These are phyloP conservation scores for Carterocephalus palaemon DNA, from an alignment of 2,888 invertebrate genomes.

Conservation along the genomic window DNA sequence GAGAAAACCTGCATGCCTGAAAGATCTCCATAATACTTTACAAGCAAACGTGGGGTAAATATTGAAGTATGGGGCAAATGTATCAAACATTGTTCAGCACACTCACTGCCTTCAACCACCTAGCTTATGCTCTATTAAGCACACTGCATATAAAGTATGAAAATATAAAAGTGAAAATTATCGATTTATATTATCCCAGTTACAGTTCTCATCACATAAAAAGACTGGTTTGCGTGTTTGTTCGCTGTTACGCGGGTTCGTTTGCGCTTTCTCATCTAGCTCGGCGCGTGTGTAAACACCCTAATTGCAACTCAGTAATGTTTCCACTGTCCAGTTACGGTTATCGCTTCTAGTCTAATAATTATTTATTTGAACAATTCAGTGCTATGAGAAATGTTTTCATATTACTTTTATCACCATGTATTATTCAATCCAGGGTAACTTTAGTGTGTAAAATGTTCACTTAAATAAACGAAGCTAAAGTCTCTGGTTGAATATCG, in stretches of 20 bases:
- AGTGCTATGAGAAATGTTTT: no score
- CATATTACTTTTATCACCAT: no score
- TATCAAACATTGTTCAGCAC: neutral
- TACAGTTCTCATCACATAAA: conserved; percentile 11
- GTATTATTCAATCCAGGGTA: no score
- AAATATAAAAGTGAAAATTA: conserved; percentile 5
- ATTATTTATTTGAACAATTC: no score
- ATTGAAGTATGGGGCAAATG: no score
- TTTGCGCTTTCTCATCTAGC: conserved; percentile 43
- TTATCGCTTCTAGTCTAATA: no score
- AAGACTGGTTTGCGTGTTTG: conserved; percentile 24
- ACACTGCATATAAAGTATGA: neutral
- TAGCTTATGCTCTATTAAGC: neutral
- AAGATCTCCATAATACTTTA: no score
- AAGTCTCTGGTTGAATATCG: no score
- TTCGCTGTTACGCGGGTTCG: conserved; percentile 31
- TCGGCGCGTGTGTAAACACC: conserved; percentile 31
- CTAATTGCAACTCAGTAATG: conserved; percentile 28
- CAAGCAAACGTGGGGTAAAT: no score
- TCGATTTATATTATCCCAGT: conserved; percentile 10
- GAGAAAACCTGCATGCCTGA: no score
- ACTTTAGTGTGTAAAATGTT: no score
- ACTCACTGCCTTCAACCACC: neutral
- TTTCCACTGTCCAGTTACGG: neutral
- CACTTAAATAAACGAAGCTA: no score